phyloP scores from a whole-genome alignment of 2,113 vertebrate genomes.

The Craseonycteris thonglongyai region DNA sequence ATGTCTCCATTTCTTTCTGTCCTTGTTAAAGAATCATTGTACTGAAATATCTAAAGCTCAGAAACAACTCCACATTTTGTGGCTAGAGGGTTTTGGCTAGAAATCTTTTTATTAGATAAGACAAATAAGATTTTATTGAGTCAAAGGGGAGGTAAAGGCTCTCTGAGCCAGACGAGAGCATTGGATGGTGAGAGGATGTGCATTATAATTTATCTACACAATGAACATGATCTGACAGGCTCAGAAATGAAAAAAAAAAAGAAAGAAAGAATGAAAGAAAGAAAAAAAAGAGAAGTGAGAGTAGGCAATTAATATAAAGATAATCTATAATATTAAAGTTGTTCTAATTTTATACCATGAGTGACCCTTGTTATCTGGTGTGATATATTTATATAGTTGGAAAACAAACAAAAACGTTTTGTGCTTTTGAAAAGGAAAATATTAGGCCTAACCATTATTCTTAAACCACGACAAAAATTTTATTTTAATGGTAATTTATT shows the following conservation, averaged over 20 bases:
- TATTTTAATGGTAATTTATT: not conserved
- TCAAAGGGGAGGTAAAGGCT: not conserved
- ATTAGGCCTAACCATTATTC: not conserved
- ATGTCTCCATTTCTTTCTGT: not conserved
- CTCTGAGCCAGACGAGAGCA: not conserved
- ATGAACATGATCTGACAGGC: not conserved
- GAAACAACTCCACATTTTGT: not conserved
- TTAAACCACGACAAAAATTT: not conserved
- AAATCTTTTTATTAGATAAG: not conserved
- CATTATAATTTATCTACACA: not conserved
- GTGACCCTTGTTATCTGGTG: not conserved
- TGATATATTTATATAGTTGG: not conserved
- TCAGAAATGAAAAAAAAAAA: not conserved
- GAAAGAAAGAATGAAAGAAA: no score
- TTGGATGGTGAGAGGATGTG: not conserved
- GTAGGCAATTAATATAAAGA: not conserved
- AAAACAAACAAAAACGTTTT: not conserved
- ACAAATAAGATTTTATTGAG: conserved; percentile 37
- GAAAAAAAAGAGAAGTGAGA: not conserved
- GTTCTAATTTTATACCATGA: not conserved
- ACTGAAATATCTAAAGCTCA: not conserved
- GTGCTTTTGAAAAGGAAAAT: not conserved
- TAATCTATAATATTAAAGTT: not conserved
- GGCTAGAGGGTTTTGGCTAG: not conserved
- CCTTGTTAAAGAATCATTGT: not conserved